Percentiles rank a stretch among this genome's conserved stretches.
Conservation (phyloP, 2,888 invertebrate genomes). For the Perdita meconis region DNA sequence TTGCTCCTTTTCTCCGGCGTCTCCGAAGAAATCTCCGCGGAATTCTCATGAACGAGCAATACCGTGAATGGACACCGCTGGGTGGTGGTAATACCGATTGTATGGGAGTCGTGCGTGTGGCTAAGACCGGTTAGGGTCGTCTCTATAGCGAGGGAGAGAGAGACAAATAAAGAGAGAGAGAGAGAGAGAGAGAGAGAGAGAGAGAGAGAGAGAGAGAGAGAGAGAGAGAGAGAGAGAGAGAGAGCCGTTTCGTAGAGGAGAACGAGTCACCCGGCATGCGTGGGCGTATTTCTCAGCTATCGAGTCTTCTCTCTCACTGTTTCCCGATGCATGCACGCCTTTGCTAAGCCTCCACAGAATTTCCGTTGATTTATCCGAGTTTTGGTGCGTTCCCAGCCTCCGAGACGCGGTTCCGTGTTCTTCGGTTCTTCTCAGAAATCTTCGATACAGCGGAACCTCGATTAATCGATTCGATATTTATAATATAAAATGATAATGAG, state of each 20-base stretch:
- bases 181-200: conserved; percentile 25
- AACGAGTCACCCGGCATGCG: conserved; percentile 65
- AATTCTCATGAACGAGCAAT: conserved; percentile 71
- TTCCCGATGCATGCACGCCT: conserved; percentile 42
- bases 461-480: no score
- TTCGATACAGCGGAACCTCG: no score
- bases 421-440: no score
- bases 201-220: conserved; percentile 4
- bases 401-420: not conserved
- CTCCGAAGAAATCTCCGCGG: conserved; percentile 53
- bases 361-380: conserved; percentile 29
- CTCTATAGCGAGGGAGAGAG: conserved; percentile 55
- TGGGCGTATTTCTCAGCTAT: conserved; percentile 74
- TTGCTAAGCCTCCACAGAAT: conserved; percentile 8
- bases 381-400: not conserved
- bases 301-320: conserved; percentile 65
- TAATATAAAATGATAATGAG: no score
- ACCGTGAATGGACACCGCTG: conserved; percentile 71
- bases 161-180: not conserved
- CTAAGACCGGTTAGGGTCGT: conserved; percentile 72
- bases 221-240: conserved; percentile 6
- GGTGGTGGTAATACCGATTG: conserved; percentile 65
- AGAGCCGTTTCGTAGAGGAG: conserved; percentile 42
- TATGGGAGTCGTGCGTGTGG: conserved; percentile 64
- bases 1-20: conserved; percentile 23